Evolutionary conservation across 2,113 vertebrate genomes (phyloP).

Genomic region (Hipposideros armiger): DNA sequence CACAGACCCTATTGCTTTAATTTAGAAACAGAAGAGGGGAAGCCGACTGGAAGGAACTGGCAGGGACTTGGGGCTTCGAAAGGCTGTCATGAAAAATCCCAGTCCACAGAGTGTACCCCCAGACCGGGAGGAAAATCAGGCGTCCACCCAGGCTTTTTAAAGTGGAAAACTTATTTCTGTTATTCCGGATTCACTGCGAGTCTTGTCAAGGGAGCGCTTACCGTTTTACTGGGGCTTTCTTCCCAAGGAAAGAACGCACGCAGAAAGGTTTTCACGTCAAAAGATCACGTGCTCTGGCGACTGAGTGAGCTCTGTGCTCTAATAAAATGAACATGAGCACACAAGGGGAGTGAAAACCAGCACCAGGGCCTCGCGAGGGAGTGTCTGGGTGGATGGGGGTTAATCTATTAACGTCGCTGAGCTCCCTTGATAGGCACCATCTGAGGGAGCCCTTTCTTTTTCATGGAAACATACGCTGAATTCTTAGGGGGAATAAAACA

Average conservation of each 20-base stretch:
- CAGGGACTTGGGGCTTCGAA: slow-evolving; percentile 35
- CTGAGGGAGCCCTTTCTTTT: slow-evolving; percentile 19
- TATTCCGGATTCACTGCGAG: background rate
- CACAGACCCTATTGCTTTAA: background rate
- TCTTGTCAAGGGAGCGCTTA: slow-evolving; percentile 20
- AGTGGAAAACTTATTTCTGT: slow-evolving; percentile 47
- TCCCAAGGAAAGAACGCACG: slow-evolving; percentile 24
- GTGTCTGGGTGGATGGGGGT: background rate
- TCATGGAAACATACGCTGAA: background rate
- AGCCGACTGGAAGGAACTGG: background rate
- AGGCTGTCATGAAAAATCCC: slow-evolving; percentile 44
- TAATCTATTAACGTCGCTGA: background rate
- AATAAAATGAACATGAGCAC: slow-evolving; percentile 30
- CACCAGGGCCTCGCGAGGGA: background rate
- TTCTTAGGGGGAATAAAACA: slow-evolving; percentile 31
- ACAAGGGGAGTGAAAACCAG: background rate
- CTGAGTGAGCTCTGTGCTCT: background rate
- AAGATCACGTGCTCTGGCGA: background rate
- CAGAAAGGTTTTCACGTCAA: slow-evolving; percentile 53
- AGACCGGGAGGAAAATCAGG: slow-evolving; percentile 36
- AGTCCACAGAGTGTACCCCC: background rate
- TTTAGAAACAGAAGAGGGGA: background rate
- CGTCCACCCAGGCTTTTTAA: slow-evolving; percentile 7
- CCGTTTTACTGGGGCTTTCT: background rate
- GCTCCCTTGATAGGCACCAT: background rate